Evolutionary conservation across 2,888 invertebrate genomes (phyloP).

Genomic region (Eilema caniola): DNA sequence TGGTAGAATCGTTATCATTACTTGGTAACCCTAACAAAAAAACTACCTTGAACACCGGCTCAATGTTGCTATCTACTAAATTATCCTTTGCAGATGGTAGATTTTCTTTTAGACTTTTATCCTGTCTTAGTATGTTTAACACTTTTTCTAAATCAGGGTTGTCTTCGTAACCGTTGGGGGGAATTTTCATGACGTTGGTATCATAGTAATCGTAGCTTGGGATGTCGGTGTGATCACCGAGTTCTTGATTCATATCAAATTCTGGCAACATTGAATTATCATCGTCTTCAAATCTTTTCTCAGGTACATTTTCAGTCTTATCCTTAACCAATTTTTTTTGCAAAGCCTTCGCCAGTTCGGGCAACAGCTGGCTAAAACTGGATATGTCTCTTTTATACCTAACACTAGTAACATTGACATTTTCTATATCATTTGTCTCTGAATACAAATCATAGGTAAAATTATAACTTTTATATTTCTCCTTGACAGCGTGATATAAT

Average conservation of each 20-base stretch:
- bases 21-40: slow-evolving; percentile 88
- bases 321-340: slow-evolving; percentile 61
- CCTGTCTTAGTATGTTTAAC: slow-evolving; percentile 61
- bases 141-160: slow-evolving; percentile 66
- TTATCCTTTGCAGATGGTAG: slow-evolving; percentile 55
- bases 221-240: slow-evolving; percentile 64
- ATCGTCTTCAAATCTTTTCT: slow-evolving; percentile 72
- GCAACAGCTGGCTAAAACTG: slow-evolving; percentile 67
- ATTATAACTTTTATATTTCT: slow-evolving; percentile 76
- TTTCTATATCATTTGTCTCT: slow-evolving; percentile 35
- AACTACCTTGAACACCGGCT: slow-evolving; percentile 72
- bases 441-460: slow-evolving; percentile 70
- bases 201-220: slow-evolving; percentile 70
- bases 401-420: slow-evolving; percentile 44
- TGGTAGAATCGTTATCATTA: slow-evolving; percentile 85
- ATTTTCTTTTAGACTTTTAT: slow-evolving; percentile 64
- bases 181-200: slow-evolving; percentile 81
- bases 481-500: slow-evolving; percentile 62
- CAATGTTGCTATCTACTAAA: slow-evolving; percentile 44
- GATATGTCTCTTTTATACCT: slow-evolving; percentile 67
- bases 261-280: slow-evolving; percentile 70
- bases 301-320: slow-evolving; percentile 65
- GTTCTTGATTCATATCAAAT: slow-evolving; percentile 79
- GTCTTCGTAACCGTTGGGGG: slow-evolving; percentile 74
- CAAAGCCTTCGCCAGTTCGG: slow-evolving; percentile 74